Conservation (phyloP, 2,888 invertebrate genomes). For the Anagyrus pseudococci region DNA sequence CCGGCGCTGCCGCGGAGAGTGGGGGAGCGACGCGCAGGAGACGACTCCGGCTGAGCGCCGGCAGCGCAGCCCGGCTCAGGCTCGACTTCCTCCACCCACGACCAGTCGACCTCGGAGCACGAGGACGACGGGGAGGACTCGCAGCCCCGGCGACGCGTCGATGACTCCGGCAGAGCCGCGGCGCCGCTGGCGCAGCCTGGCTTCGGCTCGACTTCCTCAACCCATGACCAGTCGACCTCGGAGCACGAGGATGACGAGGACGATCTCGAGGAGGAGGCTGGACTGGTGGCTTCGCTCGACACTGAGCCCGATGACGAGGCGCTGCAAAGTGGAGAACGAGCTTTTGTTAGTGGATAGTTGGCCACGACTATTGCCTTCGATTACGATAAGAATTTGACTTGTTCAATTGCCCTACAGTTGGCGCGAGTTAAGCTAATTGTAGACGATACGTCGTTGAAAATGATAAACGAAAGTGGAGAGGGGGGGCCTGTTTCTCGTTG, state of each 20-base stretch:
- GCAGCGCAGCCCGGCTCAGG: slow-evolving; percentile 18
- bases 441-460: no score
- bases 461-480: no score
- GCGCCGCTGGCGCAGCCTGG: slow-evolving; percentile 28
- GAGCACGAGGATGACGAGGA: slow-evolving; percentile 45
- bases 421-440: no score
- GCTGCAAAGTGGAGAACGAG: background rate
- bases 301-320: slow-evolving; percentile 3
- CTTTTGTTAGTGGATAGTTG: no score
- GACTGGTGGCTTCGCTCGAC: slow-evolving; percentile 6
- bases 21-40: slow-evolving; percentile 21
- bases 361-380: no score
- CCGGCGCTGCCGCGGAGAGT: slow-evolving; percentile 13
- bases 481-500: no score
- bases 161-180: slow-evolving; percentile 32
- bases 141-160: slow-evolving; percentile 44
- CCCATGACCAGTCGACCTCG: slow-evolving; percentile 60
- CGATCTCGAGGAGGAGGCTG: background rate
- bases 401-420: no score
- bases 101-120: slow-evolving; percentile 59
- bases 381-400: no score
- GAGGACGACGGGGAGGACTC: slow-evolving; percentile 35
- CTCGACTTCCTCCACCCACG: slow-evolving; percentile 55
- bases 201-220: slow-evolving; percentile 54
- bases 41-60: slow-evolving; percentile 40